Evolutionary conservation across 2,113 vertebrate species (phyloP), one percentile per base, ranked within the genome.

Genomic region (Salvelinus namaycush): DNA sequence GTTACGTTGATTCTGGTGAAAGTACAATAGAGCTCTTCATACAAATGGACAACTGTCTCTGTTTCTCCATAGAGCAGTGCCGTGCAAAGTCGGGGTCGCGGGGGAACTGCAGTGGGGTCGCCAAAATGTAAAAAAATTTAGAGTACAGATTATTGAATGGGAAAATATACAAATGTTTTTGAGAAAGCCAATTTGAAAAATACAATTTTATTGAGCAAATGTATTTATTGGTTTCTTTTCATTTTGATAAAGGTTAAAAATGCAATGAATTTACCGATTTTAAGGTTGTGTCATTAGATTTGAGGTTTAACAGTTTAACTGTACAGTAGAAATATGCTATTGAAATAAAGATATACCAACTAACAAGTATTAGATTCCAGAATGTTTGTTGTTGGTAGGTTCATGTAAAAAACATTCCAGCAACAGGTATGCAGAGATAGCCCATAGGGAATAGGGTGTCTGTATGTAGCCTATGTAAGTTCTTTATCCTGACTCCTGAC

Each of bases 1-100:
- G 18, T 60, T 20, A 60, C 5, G 70, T n/a, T 75, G 44, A 59
- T 48, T 7, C 20, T 59, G 26, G 51, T 26, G 22, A 71, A 27
- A 54, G 44, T 27, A 26, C 70, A 71, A n/a, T 29, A 31, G 68
- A 48, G 81, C 16, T 29, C 57, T 39, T 79, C 16, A 77, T 31
- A 60, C 1, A 60, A 14, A 60, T 60, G 0, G 49, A 16, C 14
- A 16, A 51, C 59, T 60, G 59, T 60, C 18, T 60, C 59, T 60
- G 16, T 60, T 8, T 20, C 59, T 16, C 49, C 39, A 39, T 9
- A 39, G 39, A 39, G 39, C 39, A 39, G 34, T 9, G 34, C 34
- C 2, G 8, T 9, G 34, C 34, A 39, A 39, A 39, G 34, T 39
- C 31, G 31, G 31, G 31, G 31, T 31, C 31, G 5, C 31, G 31